These are phyloP conservation scores for Stenopsyche tienmushanensis DNA, from an alignment of 1,140 invertebrate species.

Conservation along the genomic window DNA sequence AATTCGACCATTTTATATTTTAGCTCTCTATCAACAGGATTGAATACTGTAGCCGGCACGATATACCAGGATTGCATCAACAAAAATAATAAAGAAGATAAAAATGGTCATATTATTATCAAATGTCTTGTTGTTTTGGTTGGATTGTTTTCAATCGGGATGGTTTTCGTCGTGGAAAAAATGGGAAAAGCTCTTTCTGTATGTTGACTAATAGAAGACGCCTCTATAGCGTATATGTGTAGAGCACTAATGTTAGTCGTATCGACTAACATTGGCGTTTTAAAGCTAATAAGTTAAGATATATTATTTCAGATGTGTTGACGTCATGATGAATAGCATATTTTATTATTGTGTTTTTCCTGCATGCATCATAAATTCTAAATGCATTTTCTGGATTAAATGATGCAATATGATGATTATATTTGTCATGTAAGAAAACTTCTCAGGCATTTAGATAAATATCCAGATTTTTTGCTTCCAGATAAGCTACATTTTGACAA, in stretches of 20 bases:
- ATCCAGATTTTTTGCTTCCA: slow-evolving; percentile 25
- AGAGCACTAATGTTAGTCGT: too few relatives aligned
- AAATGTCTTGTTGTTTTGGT: slow-evolving; percentile 61
- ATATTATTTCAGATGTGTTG: too few relatives aligned
- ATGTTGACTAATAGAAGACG: slow-evolving; percentile 45
- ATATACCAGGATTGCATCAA: slow-evolving; percentile 75
- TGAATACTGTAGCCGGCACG: slow-evolving; percentile 75
- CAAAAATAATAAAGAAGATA: slow-evolving; percentile 57
- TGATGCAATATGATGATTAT: too few relatives aligned
- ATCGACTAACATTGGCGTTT: too few relatives aligned
- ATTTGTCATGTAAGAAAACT: too few relatives aligned
- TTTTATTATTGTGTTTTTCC: too few relatives aligned
- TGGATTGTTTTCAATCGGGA: slow-evolving; percentile 58
- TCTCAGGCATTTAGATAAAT: too few relatives aligned
- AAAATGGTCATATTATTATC: slow-evolving; percentile 62
- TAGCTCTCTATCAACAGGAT: slow-evolving; percentile 71
- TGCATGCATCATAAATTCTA: too few relatives aligned
- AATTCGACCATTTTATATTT: too few relatives aligned
- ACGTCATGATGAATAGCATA: too few relatives aligned
- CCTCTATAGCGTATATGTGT: background rate
- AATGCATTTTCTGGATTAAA: too few relatives aligned
- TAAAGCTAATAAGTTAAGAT: too few relatives aligned
- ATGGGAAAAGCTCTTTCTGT: slow-evolving; percentile 63
- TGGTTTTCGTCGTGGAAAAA: slow-evolving; percentile 66
- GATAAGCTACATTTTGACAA: slow-evolving; percentile 19